These are phyloP conservation scores for Cygnus atratus DNA, from an alignment of 2,113 vertebrate species.

Conservation along the genomic window DNA sequence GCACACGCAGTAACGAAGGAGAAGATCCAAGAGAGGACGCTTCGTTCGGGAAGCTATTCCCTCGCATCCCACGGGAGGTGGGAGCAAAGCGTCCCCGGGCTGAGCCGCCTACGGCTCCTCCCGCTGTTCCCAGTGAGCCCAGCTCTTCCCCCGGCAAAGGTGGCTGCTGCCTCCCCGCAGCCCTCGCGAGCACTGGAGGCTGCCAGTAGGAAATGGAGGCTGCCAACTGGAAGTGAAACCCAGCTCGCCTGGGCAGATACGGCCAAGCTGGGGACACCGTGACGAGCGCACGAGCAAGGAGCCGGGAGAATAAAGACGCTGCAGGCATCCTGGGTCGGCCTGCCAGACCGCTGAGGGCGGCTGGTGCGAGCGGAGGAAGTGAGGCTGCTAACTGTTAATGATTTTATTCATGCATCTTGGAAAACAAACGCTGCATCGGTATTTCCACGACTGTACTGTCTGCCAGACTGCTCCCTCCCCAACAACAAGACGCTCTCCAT, in stretches of 20 bases:
- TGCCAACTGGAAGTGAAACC: neutral
- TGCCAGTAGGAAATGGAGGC: neutral
- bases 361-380: constrained; percentile 41
- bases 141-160: neutral
- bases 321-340: neutral
- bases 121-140: neutral
- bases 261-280: constrained; percentile 5
- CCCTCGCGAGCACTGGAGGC: neutral
- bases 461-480: constrained; percentile 55
- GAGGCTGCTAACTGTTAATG: constrained; percentile 23
- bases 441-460: constrained; percentile 27
- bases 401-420: constrained; percentile 34
- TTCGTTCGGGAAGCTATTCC: neutral
- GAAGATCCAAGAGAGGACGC: neutral
- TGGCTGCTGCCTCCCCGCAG: neutral
- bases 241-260: neutral
- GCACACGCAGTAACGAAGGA: neutral
- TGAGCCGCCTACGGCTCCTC: neutral
- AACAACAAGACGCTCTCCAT: constrained; percentile 57
- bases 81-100: neutral
- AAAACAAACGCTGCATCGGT: constrained; percentile 30
- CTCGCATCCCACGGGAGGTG: neutral
- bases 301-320: neutral
- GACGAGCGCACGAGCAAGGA: neutral
- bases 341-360: constrained; percentile 13